Conservation (phyloP, 1,140 invertebrate species). For the Thaumetopoea pityocampa region DNA sequence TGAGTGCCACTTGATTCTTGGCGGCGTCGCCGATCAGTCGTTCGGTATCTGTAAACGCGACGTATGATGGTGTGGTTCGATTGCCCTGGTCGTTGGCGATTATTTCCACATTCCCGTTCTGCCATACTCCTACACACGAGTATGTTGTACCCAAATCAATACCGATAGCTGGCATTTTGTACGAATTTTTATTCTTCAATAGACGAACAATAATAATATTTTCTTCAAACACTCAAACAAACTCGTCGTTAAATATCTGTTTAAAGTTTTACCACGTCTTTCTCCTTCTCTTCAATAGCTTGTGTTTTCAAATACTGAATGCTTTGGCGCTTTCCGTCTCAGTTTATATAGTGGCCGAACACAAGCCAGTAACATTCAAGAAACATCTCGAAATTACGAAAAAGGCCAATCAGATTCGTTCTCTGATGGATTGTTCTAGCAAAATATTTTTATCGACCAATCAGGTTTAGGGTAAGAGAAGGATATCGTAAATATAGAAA, state of each 20-base stretch:
- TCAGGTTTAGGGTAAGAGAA: conserved; percentile 13
- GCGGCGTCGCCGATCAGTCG: conserved; percentile 90
- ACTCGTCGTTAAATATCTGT: conserved; percentile 1
- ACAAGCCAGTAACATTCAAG: conserved; percentile 31
- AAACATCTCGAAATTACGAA: conserved; percentile 29
- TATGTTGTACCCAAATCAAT: conserved; percentile 87
- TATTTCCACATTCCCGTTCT: conserved; percentile 93
- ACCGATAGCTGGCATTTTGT: conserved; percentile 79
- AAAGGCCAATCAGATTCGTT: conserved; percentile 25
- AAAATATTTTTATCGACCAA: conserved; percentile 22
- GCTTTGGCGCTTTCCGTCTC: conserved; percentile 29
- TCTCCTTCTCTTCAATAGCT: conserved; percentile 26
- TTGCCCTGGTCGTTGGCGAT: conserved; percentile 97
- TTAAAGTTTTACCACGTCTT: conserved; percentile 20
- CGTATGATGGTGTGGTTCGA: conserved; percentile 92
- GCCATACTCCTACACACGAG: conserved; percentile 86
- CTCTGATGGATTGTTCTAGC: conserved; percentile 29
- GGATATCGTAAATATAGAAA: conserved; percentile 4
- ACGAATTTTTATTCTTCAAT: too few relatives aligned
- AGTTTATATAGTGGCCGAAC: conserved; percentile 29
- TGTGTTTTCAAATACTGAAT: conserved; percentile 43
- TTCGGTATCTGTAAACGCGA: conserved; percentile 92
- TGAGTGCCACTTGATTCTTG: conserved; percentile 82
- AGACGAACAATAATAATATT: too few relatives aligned
- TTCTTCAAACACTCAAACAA: conserved; percentile 13